These are phyloP conservation scores for Acanthopagrus latus DNA, from an alignment of 2,797 vertebrate genomes.

Conservation along the genomic window DNA sequence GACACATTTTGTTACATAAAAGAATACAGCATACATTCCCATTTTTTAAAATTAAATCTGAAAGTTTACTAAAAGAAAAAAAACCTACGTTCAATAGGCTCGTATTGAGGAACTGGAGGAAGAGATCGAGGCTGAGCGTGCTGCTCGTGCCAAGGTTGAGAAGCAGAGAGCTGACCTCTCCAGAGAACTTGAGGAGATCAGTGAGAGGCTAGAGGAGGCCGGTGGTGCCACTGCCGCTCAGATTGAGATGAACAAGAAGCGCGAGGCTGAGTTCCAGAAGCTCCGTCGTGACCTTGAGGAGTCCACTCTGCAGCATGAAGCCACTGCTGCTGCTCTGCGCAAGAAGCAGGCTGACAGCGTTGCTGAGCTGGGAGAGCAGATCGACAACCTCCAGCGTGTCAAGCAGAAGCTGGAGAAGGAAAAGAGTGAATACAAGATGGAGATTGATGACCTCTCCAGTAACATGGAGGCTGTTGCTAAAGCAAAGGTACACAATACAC, in stretches of 20 bases:
- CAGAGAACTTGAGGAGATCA: conserved; percentile 93
- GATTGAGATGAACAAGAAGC: conserved; percentile 92
- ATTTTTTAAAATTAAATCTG: neutral
- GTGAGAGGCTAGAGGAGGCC: conserved; percentile 90
- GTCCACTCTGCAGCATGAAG: conserved; percentile 92
- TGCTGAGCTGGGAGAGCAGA: conserved; percentile 91
- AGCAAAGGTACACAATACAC: conserved; percentile 83
- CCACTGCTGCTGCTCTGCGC: conserved; percentile 85
- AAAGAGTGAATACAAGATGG: conserved; percentile 93
- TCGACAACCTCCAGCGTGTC: conserved; percentile 91
- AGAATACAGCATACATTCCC: rapidly evolving
- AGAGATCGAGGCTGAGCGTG: conserved; percentile 90
- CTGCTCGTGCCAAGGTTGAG: conserved; percentile 86
- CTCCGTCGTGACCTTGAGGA: conserved; percentile 89
- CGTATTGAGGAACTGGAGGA: conserved; percentile 92
- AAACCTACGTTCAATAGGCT: conserved; percentile 79
- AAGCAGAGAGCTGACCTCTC: conserved; percentile 89
- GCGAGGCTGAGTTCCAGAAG: conserved; percentile 92
- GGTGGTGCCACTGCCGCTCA: conserved; percentile 88
- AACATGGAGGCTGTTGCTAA: conserved; percentile 90
- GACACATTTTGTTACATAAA: neutral
- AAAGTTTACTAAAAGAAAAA: neutral
- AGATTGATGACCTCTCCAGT: conserved; percentile 90
- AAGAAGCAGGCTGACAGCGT: conserved; percentile 92
- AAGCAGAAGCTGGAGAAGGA: conserved; percentile 94